Evolutionary conservation across 2,888 invertebrate genomes (phyloP), one percentile per base, ranked within the genome.

Genomic region (Mimumesa dahlbomi): DNA sequence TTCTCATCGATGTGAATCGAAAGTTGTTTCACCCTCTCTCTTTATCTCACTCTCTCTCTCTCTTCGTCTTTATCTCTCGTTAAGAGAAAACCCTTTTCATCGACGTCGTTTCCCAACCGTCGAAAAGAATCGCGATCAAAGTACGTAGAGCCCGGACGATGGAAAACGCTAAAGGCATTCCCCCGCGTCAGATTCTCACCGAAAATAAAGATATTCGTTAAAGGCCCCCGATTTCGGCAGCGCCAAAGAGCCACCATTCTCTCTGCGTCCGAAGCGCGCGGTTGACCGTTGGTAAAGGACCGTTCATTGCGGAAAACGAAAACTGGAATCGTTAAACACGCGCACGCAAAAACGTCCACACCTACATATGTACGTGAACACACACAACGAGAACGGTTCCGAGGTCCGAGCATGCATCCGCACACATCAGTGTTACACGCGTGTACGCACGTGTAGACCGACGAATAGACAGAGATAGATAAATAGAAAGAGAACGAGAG

Each of bases 281-380:
- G 81, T 79, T 77, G 79, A 79, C 79, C 81, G 80, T 80, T 68
- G 67, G 72, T 72, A 62, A 80, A 80, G 75, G 75, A 66, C 63
- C 78, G 74, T 70, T 77, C 80, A 69, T 75, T 25, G 79, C 78
- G 70, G 63, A 63, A 65, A 75, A 78, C 81, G 81, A 81, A 79
- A 74, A 79, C 68, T 71, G 67, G 81, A 79, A 79, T 79, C 79
- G 79, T 72, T 76, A 81, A 75, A 74, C 81, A 66, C 48, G 67
- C 67, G 69, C 66, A 73, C 72, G 66, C 66, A 69, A 53, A 68
- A 58, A 49, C 57, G 25, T 14, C 22, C 29, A n/a, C 31, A 6
- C 70, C 9, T 50, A 38, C 22, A n/a, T 31, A 7, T 7, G n/a
- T n/a, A n/a, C n/a, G n/a, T n/a, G n/a, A n/a, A n/a, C n/a, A n/a